Base-by-base conservation (phyloP, 2,113 vertebrate species). In the Oostethus manadensis region DNA sequence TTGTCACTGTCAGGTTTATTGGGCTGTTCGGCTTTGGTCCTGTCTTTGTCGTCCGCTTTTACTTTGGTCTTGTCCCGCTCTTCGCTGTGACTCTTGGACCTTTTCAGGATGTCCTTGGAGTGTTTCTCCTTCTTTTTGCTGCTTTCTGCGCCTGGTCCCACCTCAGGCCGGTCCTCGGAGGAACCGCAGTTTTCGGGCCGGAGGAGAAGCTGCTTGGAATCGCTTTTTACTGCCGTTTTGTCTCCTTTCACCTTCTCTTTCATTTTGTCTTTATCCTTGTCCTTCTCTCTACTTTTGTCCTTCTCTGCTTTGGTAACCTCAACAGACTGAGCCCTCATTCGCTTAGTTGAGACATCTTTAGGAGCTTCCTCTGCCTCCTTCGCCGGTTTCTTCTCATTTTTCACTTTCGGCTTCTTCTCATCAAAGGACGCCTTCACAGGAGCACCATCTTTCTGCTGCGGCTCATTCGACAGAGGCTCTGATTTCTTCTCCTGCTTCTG, bases 371-470 rank as follows among this genome's bases (percentile, higher is more conserved):
- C 79, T 16, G 88, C 88, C 62, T 94, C 95, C 86, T 86, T 92
- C 56, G 83, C 74, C 33, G 80, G 47, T 79, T 93, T 97, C 79
- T 89, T 90, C 54, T 99, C 96, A 51, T 70, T 90, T 84, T 92
- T 91, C 23, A 90, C 85, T 71, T 94, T 98, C n/a, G 72, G 84
- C 77, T 93, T 99, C 60, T 89, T 91, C 74, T 98, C 95, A 55
- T 97, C 96, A 38, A 80, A 84, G 0, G 85, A 78, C 40, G 67
- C 60, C 66, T 89, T 95, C 13, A 66, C 85, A 21, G 89, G 84
- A 53, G 70, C 77, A 5, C 60, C 73, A 11, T 89, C 91, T 51
- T 90, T 95, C 60, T 89, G 90, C 62, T 58, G 60, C 51, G 70
- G 79, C 47, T 95, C 93, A 11, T 84, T 86, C 18, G 64, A 47